Base-by-base conservation (phyloP, 2,113 vertebrate species). In the Lucifuga dentata region DNA sequence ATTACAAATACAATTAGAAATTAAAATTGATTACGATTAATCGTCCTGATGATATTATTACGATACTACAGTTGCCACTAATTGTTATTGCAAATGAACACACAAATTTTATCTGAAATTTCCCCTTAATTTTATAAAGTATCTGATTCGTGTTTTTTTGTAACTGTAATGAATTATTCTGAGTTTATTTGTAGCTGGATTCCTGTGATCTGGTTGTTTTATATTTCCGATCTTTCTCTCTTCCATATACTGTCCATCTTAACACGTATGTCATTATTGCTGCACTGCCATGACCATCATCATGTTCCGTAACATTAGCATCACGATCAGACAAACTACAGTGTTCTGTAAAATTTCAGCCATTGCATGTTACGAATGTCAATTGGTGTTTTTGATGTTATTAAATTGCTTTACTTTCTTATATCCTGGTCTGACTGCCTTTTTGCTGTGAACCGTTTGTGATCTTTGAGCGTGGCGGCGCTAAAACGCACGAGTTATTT, bases 321-420 rank as follows among this genome's bases (percentile, higher is more conserved):
- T 32, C 66, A 36, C n/a, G 23, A 78, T 70, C 10, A 41, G 12
- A 63, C 29, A 40, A 45, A 29, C 36, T 53, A 62, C 75, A 63
- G 46, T 68, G 73, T 66, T 89, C 80, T 88, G 84, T 90, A 85
- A 76, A 79, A 81, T 50, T 45, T 81, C 78, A 77, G 55, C 58
- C 82, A 62, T 88, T 89, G 91, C 89, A 93, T 91, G 92, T 86
- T 78, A 78, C 80, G 29, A 87, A 84, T 89, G 84, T 86, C 81
- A 51, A 84, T 86, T 89, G 83, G 71, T 81, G 68, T 90, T 87
- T 85, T 80, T 78, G 65, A 83, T 88, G 86, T 89, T 64, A 92
- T 92, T 91, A 91, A 91, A 91, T 90, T 88, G 86, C 57, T 86
- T 90, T 87, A 89, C 89, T 91, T 91, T 90, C 86, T 76, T 91